Conservation (phyloP, 2,797 vertebrate species). For the Arremon brunneinucha region DNA sequence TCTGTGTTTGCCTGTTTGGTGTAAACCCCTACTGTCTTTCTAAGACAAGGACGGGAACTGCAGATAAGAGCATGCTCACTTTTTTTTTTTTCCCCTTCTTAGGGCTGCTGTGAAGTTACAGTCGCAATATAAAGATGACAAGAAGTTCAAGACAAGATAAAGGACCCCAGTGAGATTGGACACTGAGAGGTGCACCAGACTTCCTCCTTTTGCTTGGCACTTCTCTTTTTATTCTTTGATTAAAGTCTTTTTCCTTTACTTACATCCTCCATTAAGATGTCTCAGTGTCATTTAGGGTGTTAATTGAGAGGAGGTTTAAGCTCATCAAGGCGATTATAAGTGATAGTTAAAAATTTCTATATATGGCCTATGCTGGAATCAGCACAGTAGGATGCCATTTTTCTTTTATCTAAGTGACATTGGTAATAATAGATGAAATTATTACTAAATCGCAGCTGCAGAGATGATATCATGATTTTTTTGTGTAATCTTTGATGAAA, state of each 20-base stretch:
- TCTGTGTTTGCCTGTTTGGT: not conserved
- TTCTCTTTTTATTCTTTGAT: constrained; percentile 76
- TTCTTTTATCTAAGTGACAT: constrained; percentile 90
- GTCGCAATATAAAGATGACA: not conserved
- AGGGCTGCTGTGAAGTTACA: not conserved
- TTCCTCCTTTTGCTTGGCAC: constrained; percentile 29
- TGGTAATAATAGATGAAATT: constrained; percentile 92
- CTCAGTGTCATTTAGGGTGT: constrained; percentile 89
- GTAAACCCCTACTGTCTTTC: not conserved
- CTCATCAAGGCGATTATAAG: constrained; percentile 97
- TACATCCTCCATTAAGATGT: constrained; percentile 90
- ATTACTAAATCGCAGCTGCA: constrained; percentile 88
- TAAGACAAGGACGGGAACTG: not conserved
- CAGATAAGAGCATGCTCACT: not conserved
- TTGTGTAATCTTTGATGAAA: constrained; percentile 84
- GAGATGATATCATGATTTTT: constrained; percentile 92
- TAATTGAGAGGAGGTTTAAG: constrained; percentile 94
- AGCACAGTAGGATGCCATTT: constrained; percentile 86
- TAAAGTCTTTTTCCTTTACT: constrained; percentile 81
- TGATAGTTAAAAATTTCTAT: constrained; percentile 92
- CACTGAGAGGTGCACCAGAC: constrained; percentile 35
- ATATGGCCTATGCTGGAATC: constrained; percentile 88
- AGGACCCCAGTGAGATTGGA: constrained; percentile 35
- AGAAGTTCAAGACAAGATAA: constrained; percentile 21
- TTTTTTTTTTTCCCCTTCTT: not conserved